Evolutionary conservation across 2,113 vertebrate genomes (phyloP).

Genomic region (Semnornis frantzii): DNA sequence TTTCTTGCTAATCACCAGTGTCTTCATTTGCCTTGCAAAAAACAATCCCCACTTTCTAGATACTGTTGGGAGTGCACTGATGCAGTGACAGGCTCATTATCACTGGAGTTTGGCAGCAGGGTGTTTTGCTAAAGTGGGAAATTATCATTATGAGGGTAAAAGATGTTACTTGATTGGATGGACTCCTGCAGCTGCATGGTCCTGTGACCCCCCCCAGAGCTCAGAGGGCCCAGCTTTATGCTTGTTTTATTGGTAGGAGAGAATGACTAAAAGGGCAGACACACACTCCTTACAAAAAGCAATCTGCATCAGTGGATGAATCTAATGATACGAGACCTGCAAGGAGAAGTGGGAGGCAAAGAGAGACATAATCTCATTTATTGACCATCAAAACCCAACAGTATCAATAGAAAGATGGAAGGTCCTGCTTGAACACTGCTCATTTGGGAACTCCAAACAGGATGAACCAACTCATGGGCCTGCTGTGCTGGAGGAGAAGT

Average conservation of each 20-base stretch:
- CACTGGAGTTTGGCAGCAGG: slow-evolving; percentile 64
- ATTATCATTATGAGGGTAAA: slow-evolving; percentile 65
- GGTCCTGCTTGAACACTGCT: rapidly evolving
- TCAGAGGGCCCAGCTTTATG: not conserved
- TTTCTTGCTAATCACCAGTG: slow-evolving; percentile 63
- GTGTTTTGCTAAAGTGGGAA: slow-evolving; percentile 65
- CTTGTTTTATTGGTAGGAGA: not conserved
- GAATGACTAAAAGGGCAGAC: not conserved
- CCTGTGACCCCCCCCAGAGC: slow-evolving; percentile 39
- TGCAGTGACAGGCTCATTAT: slow-evolving; percentile 63
- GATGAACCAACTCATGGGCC: not conserved
- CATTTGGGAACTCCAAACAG: not conserved
- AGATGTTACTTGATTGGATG: slow-evolving; percentile 66
- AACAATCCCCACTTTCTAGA: slow-evolving; percentile 48
- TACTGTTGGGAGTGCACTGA: slow-evolving; percentile 35
- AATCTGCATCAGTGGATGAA: not conserved
- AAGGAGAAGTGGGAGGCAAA: not conserved
- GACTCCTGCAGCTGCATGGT: slow-evolving; percentile 61
- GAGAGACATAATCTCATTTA: not conserved
- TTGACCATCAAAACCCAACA: not conserved
- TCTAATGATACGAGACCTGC: not conserved
- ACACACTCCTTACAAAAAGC: not conserved
- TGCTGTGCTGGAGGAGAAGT: not conserved
- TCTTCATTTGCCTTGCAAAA: slow-evolving; percentile 69
- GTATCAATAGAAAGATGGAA: not conserved